These are phyloP conservation scores for Caenorhabditis sp. DNA, from an alignment of 2,888 invertebrate genomes.

Conservation along the genomic window DNA sequence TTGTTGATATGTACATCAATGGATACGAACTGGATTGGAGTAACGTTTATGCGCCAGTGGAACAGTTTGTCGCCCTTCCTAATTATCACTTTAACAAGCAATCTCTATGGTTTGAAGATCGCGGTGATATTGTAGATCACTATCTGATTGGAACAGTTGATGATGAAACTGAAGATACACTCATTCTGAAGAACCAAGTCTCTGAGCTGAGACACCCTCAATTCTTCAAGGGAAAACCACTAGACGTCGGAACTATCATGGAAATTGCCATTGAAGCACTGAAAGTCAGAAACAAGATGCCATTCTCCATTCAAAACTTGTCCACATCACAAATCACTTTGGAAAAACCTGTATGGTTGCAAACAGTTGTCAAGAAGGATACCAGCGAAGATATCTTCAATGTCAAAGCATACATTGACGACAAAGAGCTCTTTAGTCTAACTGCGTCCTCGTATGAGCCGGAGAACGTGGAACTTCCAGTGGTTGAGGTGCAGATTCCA, in stretches of 20 bases:
- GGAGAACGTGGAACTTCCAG: constrained; percentile 45
- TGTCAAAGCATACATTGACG: constrained; percentile 51
- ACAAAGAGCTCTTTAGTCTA: constrained; percentile 40
- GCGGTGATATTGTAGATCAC: constrained; percentile 70
- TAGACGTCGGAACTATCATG: constrained; percentile 61
- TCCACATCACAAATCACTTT: constrained; percentile 44
- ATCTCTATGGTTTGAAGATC: constrained; percentile 69
- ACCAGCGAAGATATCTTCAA: constrained; percentile 36
- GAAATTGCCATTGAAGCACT: constrained; percentile 61
- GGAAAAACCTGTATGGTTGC: constrained; percentile 58
- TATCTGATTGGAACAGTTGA: constrained; percentile 72
- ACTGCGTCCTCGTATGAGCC: constrained; percentile 30
- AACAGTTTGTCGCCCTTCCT: constrained; percentile 65
- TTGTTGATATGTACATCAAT: constrained; percentile 48
- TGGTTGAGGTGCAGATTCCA: constrained; percentile 47
- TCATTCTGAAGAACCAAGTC: constrained; percentile 67
- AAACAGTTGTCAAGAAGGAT: constrained; percentile 38
- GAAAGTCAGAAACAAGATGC: constrained; percentile 40
- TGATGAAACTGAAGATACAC: constrained; percentile 35
- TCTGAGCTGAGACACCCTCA: constrained; percentile 66
- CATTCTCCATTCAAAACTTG: constrained; percentile 59
- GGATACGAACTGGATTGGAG: constrained; percentile 72
- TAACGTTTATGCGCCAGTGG: constrained; percentile 64
- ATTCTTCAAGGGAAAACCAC: constrained; percentile 65
- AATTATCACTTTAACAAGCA: constrained; percentile 76